phyloP scores from a whole-genome alignment of 2,888 invertebrate species.

The Copidosoma aretas region DNA sequence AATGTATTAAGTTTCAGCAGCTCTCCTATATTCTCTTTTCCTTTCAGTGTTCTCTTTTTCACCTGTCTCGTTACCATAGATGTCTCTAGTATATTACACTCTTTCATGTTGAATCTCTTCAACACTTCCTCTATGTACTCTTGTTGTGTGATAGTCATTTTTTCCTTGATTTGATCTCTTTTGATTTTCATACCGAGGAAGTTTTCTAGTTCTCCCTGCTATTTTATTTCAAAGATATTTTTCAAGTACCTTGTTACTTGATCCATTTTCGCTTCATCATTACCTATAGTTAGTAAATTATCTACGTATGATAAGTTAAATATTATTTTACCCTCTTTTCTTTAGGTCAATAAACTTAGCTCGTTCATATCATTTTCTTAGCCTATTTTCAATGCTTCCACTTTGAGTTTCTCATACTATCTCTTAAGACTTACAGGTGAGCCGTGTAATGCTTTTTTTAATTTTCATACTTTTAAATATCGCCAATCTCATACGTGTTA shows the following conservation, averaged over 20 bases:
- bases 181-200: conserved; percentile 43
- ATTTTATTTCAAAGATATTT: conserved; percentile 29
- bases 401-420: conserved; percentile 39
- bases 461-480: too few species aligned
- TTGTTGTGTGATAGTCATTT: conserved; percentile 28
- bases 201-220: conserved; percentile 34
- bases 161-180: conserved; percentile 37
- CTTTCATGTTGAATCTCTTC: conserved; percentile 30
- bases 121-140: conserved; percentile 32
- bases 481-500: too few species aligned
- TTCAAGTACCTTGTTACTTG: conserved; percentile 34
- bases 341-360: conserved; percentile 44
- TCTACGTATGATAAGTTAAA: conserved; percentile 21
- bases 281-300: too few species aligned
- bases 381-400: conserved; percentile 36
- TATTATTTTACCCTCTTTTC: conserved; percentile 36
- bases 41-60: conserved; percentile 17
- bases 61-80: conserved; percentile 35
- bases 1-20: background rate
- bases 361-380: conserved; percentile 41
- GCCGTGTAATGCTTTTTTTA: too few species aligned
- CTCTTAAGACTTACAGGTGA: conserved; percentile 28
- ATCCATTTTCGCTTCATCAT: conserved; percentile 5
- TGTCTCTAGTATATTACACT: conserved; percentile 27
- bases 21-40: background rate